Conservation (phyloP, 2,113 vertebrate species). For the Mastomys natalensis region DNA sequence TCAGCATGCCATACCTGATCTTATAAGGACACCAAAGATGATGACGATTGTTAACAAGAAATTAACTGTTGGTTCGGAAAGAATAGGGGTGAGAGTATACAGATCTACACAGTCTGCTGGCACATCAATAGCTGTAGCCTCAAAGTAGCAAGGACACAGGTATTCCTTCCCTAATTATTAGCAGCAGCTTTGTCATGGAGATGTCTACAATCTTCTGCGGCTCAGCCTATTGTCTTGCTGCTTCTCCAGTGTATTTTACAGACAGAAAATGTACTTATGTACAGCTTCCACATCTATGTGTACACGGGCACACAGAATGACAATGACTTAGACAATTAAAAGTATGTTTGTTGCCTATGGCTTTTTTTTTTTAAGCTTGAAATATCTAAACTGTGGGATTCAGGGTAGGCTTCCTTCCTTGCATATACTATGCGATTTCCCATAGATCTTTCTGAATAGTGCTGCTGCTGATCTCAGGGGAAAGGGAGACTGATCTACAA, state of each 20-base stretch:
- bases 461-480: not conserved
- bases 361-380: no score
- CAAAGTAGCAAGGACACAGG: not conserved
- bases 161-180: slow-evolving; percentile 50
- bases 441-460: not conserved
- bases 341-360: slow-evolving; percentile 69
- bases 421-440: not conserved
- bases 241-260: slow-evolving; percentile 81
- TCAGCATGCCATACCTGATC: slow-evolving; percentile 11
- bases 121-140: slow-evolving; percentile 13
- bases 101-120: slow-evolving; percentile 19
- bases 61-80: not conserved
- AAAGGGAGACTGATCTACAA: not conserved
- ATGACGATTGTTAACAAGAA: slow-evolving; percentile 43
- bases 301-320: not conserved
- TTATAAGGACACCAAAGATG: not conserved
- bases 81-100: not conserved
- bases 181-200: slow-evolving; percentile 14
- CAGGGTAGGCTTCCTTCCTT: slow-evolving; percentile 27
- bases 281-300: slow-evolving; percentile 57
- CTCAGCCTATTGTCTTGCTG: slow-evolving; percentile 70
- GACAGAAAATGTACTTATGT: slow-evolving; percentile 77
- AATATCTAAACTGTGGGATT: slow-evolving; percentile 53
- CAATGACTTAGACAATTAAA: slow-evolving; percentile 73
- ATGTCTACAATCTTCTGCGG: slow-evolving; percentile 57